Base-by-base conservation (phyloP, 2,113 vertebrate genomes). In the Catharus bicknelli region DNA sequence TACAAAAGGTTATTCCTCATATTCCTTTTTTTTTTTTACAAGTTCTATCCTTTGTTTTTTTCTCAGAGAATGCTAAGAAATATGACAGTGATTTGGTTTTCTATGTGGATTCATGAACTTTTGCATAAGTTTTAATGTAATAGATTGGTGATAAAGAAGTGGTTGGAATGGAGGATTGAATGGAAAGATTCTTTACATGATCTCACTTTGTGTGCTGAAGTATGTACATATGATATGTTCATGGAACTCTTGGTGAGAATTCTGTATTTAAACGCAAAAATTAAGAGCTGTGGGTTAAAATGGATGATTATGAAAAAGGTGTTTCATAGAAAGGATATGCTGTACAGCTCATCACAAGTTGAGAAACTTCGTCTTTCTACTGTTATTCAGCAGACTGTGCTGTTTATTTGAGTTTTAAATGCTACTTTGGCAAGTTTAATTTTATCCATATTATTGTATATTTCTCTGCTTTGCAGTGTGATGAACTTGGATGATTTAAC, bases 401-500 rank as follows among this genome's bases (percentile, higher is more conserved):
- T 78, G 21, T 59, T 90, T 13, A 40, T 90, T 55, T 82, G n/a
- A 72, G 18, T 70, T 94, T 83, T 75, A 78, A 81, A 42, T 61
- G 26, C 36, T 83, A 9, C 29, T 83, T 80, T 67, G 34, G 8
- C 55, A 58, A 64, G 32, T 82, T 84, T 59, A 54, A 42, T 90
- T 61, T 3, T 45, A 74, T 22, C 26, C 20, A 3, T 34, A 17
- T 85, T 82, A 10, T 48, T 54, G 17, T 16, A 5, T 22, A 47
- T 42, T 72, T 77, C 50, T 91, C 30, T 76, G 16, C 48, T 53
- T 84, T 54, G 55, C 92, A 99, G 99, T 94, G 99, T 99, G 48
- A 99, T 99, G 99, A 99, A 99, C 95, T 97, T 99, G 96, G 99
- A 99, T 50, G 99, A 99, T 92, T 97, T 99, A 88, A 99, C 99